These are phyloP conservation scores for Eubasilissa regina DNA, from an alignment of 1,140 invertebrate species.

Conservation along the genomic window DNA sequence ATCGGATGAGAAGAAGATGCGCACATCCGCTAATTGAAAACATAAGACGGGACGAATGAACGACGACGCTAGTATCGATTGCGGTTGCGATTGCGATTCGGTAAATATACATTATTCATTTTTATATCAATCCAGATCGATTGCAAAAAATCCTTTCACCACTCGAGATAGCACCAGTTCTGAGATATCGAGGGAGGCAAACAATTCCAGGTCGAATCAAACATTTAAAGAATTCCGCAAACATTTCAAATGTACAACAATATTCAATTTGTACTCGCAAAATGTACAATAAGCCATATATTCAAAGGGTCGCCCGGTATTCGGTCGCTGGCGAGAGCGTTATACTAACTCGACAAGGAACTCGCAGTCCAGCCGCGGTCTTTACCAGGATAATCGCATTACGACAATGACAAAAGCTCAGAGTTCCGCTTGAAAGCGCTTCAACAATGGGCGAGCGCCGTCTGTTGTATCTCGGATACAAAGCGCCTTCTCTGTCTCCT, in stretches of 20 bases:
- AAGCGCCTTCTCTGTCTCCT: constrained; percentile 19
- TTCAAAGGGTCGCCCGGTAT: constrained; percentile 14
- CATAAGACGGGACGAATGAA: no score
- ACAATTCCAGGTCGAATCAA: no score
- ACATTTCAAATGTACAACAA: neutral
- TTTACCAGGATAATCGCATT: constrained; percentile 44
- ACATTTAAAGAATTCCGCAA: neutral
- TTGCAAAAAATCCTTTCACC: no score
- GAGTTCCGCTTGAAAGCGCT: constrained; percentile 40
- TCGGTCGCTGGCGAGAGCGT: constrained; percentile 2
- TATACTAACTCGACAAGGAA: constrained; percentile 33
- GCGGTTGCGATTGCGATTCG: no score
- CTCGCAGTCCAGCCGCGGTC: constrained; percentile 24
- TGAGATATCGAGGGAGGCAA: neutral
- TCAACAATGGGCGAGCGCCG: constrained; percentile 30
- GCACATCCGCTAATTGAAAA: no score
- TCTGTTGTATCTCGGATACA: constrained; percentile 13
- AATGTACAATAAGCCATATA: constrained; percentile 9
- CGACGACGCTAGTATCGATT: no score
- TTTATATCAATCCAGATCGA: no score
- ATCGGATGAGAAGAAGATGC: constrained; percentile 25
- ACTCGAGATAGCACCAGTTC: no score
- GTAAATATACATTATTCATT: no score
- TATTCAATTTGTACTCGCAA: neutral
- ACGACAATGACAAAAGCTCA: constrained; percentile 37